Percentiles rank a stretch among this genome's conserved stretches.
Evolutionary conservation across 2,113 vertebrate species (phyloP).

Genomic region (Cololabis saira): DNA sequence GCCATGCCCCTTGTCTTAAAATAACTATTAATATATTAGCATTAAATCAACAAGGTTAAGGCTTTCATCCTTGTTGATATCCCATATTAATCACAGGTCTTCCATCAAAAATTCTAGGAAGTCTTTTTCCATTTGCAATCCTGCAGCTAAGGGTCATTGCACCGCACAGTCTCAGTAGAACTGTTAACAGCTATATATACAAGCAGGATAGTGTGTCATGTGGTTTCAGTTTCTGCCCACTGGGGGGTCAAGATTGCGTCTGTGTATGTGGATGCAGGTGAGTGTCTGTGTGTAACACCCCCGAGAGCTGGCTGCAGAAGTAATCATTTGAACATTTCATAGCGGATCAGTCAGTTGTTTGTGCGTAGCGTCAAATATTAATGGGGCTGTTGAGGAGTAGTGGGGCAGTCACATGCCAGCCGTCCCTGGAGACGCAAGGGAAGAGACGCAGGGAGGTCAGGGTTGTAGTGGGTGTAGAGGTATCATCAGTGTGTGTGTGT

Average conservation of each 20-base stretch:
- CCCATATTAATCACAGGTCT: not conserved
- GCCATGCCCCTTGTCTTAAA: not conserved
- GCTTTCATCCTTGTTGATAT: not conserved
- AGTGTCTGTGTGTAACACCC: constrained; percentile 23
- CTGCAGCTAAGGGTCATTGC: constrained; percentile 26
- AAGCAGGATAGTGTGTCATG: constrained; percentile 64
- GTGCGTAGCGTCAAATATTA: not conserved
- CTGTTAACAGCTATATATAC: constrained; percentile 79
- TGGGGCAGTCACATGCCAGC: not conserved
- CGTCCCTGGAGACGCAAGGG: constrained; percentile 30
- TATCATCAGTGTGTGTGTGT: constrained; percentile 37
- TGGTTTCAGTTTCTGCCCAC: constrained; percentile 57
- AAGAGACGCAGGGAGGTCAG: constrained; percentile 42
- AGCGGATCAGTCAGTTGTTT: constrained; percentile 15
- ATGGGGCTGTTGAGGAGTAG: not conserved
- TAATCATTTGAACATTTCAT: constrained; percentile 25
- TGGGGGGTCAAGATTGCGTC: constrained; percentile 30
- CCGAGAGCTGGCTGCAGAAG: constrained; percentile 4
- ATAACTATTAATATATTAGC: not conserved
- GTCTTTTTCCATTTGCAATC: constrained; percentile 37
- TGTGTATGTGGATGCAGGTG: constrained; percentile 15
- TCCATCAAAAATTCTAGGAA: constrained; percentile 26
- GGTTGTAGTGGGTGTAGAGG: constrained; percentile 40
- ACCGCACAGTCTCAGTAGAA: constrained; percentile 50
- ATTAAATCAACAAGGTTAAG: not conserved